Evolutionary conservation across 2,797 vertebrate genomes (phyloP), one percentile per base, ranked within the genome.

Genomic region (Chloroceryle amazona): DNA sequence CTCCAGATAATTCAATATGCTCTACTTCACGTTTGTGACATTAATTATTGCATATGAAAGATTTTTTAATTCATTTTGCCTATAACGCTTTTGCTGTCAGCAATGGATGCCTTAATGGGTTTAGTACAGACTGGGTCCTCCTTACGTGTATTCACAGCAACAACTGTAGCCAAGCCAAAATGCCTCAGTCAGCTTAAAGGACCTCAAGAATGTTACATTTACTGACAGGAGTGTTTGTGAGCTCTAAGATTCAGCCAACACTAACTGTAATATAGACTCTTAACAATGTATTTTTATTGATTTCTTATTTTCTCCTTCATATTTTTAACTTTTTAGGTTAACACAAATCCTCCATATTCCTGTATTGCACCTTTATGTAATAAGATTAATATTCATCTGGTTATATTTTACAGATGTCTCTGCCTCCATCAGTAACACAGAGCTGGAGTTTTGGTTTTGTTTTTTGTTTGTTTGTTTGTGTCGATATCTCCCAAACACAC

Each of bases 31-130:
- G 3, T 71, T 73, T 55, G 20, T 66, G 13, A 13, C 46, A 82
- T 63, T 83, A 91, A 83, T 83, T 86, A 62, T 63, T 90, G 20
- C 10, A 14, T 63, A 35, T 31, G 13, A 63, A 72, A 85, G 21
- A 35, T 57, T 79, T 94, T 87, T 57, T 83, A 39, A 79, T 70
- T 87, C 31, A 49, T 28, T 85, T 94, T 88, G 57, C 52, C 20
- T 74, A 5, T 4, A 51, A 44, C 3, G 2, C 5, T 80, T 92
- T 57, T 76, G 6, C 28, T 76, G 13, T 67, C 20, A 52, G 10
- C 23, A 31, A 31, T 47, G 46, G 5, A 49, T 5, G 14, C 74
- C 49, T 79, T 72, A 55, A 37, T 35, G n/a, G 58, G 79, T 75
- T 90, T 57, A 37, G 17, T 42, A 31, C 29, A 82, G 20, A 14